Conservation (phyloP, 2,888 invertebrate genomes). For the Chrysopilus asiliformis region DNA sequence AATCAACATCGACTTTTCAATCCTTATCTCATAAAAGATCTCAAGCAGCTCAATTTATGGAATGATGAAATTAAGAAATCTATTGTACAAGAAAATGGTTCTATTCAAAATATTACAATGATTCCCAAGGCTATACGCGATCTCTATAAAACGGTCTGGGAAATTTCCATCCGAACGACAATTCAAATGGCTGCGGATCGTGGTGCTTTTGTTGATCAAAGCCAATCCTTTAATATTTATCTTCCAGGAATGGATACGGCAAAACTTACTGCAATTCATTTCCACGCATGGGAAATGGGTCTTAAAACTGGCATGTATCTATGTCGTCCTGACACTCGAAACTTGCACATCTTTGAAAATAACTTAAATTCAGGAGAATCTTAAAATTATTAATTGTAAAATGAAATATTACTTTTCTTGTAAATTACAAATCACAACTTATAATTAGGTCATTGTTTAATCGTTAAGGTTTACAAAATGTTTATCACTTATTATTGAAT, state of each 20-base stretch:
- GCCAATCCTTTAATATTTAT: slow-evolving; percentile 95
- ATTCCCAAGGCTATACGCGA: slow-evolving; percentile 77
- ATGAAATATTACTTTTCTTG: too few relatives aligned
- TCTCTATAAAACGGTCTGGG: slow-evolving; percentile 95
- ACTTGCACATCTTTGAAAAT: too few relatives aligned
- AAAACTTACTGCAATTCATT: slow-evolving; percentile 94
- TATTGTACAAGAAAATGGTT: slow-evolving; percentile 83
- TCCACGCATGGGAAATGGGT: slow-evolving; percentile 93
- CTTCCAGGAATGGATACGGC: slow-evolving; percentile 89
- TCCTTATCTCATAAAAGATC: slow-evolving; percentile 84
- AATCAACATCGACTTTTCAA: slow-evolving; percentile 96
- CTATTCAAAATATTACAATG: slow-evolving; percentile 72
- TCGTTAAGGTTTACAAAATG: too few relatives aligned
- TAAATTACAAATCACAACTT: too few relatives aligned
- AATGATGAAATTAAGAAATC: slow-evolving; percentile 90
- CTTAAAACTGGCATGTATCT: slow-evolving; percentile 99
- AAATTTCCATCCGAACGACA: slow-evolving; percentile 83
- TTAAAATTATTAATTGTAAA: too few relatives aligned
- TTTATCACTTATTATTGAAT: too few relatives aligned
- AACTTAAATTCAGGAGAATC: too few relatives aligned
- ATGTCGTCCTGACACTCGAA: too few relatives aligned
- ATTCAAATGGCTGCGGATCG: slow-evolving; percentile 96
- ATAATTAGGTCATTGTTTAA: too few relatives aligned
- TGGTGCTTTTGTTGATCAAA: slow-evolving; percentile 97
- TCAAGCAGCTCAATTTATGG: slow-evolving; percentile 87